Evolutionary conservation across 2,888 invertebrate species (phyloP), one percentile per base, ranked within the genome.

Genomic region (Stegana nigrithorax): DNA sequence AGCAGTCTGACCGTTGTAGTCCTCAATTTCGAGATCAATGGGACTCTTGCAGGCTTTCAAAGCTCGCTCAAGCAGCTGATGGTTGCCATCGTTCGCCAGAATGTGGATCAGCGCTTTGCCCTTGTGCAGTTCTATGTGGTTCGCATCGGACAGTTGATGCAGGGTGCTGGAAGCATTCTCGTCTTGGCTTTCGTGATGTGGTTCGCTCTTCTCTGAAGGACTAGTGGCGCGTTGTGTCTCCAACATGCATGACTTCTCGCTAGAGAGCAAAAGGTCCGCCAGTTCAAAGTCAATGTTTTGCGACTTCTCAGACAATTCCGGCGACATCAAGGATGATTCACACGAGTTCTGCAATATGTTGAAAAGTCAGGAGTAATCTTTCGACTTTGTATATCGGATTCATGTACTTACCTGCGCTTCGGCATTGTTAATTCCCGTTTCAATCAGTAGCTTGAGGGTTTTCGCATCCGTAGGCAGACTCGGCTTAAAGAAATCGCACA

Each of bases 1-100:
- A 0, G 95, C 92, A 2, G 95, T 94, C 83, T 96, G 94, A 4
- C 95, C 95, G 63, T 92, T 91, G 21, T 91, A 88, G 82, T 95
- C 94, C 42, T 88, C 87, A 0, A 89, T 88, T 71, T 91, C 92
- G 19, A 90, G 72, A 71, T 86, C 86, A 17, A 86, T 85, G 14
- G 85, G 85, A 26, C 83, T 84, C 70, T 86, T 86, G 64, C 89
- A 89, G 55, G 89, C 90, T 81, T 92, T 89, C 23, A 92, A 80
- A 1, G 91, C 87, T 25, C 89, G 86, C 64, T 89, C 88, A 14
- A 93, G 85, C 0, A 92, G 84, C 50, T 90, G 89, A 32, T 91
- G 90, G 70, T 93, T 92, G 0, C 93, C 94, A 77, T 90, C 91
- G 62, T 92, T 90, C 6, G 93, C 91, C 27, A 94, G 87, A 56